Percentiles rank a stretch among this genome's conserved stretches.
phyloP scores from a whole-genome alignment of 92 coral and sea anemone species.

The Isaurus tuberculatus region DNA sequence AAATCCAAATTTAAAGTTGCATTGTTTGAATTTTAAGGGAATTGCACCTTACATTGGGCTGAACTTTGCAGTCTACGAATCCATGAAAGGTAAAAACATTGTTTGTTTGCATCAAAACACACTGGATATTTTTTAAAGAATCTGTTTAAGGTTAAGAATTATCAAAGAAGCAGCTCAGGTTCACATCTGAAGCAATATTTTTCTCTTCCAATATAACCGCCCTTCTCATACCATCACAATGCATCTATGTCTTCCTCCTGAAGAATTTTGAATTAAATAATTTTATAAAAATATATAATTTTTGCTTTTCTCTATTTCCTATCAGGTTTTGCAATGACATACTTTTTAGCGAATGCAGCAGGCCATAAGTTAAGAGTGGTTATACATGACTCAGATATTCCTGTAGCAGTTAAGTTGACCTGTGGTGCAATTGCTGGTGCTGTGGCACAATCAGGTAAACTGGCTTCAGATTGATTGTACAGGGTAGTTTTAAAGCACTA shows the following conservation, averaged over 20 bases:
- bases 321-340: conserved; percentile 62
- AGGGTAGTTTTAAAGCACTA: too few relatives aligned
- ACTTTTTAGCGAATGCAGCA: conserved; percentile 72
- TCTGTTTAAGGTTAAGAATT: too few relatives aligned
- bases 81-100: conserved; percentile 63
- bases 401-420: conserved; percentile 66
- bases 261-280: too few relatives aligned
- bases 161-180: too few relatives aligned
- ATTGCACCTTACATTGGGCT: conserved; percentile 81
- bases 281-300: not conserved
- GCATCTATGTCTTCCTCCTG: too few relatives aligned
- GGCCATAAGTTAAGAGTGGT: conserved; percentile 75
- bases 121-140: too few relatives aligned
- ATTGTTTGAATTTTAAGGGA: conserved; percentile 49
- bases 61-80: conserved; percentile 77
- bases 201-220: too few relatives aligned
- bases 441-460: conserved; percentile 76
- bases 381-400: conserved; percentile 72
- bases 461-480: not conserved
- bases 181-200: too few relatives aligned
- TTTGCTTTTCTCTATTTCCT: not conserved
- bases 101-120: not conserved
- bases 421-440: conserved; percentile 88
- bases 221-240: too few relatives aligned
- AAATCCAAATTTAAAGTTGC: too few relatives aligned